Evolutionary conservation across 2,888 invertebrate species (phyloP).

Genomic region (Melitaea athalia): DNA sequence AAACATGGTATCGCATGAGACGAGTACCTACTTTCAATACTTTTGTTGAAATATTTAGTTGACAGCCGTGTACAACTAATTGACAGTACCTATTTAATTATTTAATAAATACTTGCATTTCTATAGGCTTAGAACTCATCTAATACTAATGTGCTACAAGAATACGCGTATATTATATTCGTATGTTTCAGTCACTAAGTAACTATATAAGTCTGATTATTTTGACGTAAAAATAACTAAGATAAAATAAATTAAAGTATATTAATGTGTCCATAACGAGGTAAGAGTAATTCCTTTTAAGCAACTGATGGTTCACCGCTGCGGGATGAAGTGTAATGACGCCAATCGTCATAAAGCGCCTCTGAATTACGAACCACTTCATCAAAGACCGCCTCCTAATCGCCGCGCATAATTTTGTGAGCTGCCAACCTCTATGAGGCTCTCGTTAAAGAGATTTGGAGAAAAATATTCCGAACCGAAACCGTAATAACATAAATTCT

Average conservation of each 20-base stretch:
- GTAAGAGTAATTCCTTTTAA: constrained; percentile 27
- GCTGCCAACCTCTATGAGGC: constrained; percentile 51
- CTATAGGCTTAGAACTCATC: neutral
- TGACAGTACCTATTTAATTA: neutral
- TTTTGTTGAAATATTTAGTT: constrained; percentile 1
- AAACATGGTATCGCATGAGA: neutral
- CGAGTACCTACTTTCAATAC: neutral
- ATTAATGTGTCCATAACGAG: constrained; percentile 17
- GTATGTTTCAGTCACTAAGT: too few species aligned
- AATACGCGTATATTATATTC: too few species aligned
- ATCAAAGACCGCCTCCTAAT: constrained; percentile 50
- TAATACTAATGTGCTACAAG: too few species aligned
- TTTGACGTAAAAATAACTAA: constrained; percentile 2
- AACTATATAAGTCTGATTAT: neutral
- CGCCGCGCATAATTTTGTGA: constrained; percentile 56
- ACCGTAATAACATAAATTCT: constrained; percentile 12
- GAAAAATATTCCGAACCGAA: constrained; percentile 30
- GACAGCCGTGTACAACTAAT: neutral
- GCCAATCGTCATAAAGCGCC: constrained; percentile 57
- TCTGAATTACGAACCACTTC: constrained; percentile 52
- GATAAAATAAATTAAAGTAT: constrained; percentile 6
- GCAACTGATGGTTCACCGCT: constrained; percentile 34
- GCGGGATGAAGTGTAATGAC: constrained; percentile 46
- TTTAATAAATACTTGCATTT: neutral
- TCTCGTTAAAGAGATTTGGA: constrained; percentile 29